Base-by-base conservation (phyloP, 2,888 invertebrate genomes). In the Hypomecis punctinalis region DNA sequence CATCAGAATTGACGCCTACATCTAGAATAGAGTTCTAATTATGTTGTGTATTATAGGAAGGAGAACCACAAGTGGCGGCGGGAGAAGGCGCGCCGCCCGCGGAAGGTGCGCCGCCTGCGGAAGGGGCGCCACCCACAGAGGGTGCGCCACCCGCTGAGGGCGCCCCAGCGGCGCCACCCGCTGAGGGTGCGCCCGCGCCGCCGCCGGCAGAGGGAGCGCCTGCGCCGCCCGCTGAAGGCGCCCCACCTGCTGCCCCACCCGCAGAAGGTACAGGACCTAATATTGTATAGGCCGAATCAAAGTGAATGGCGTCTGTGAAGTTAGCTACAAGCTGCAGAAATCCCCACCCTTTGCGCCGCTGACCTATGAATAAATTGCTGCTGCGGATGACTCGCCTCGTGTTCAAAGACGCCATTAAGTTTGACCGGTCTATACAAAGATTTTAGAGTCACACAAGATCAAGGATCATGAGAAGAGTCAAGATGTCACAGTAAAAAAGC, bases 201-300 rank as follows among this genome's bases (percentile, higher is more conserved):
- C 80, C 86, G 5, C 57, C 63, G 81, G 59, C 54, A 0, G 65
- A 65, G 10, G 67, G 60, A 2, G 61, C 52, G 8, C 33, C 80
- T 52, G 71, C 70, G 13, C 75, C 77, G 9, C 73, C 76, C 6
- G 72, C 77, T 63, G 77, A 74, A 37, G 67, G 69, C 39, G 71
- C 71, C 0, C 79, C 79, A 7, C 80, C 85, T 6, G 72, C 72
- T 1, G 80, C 79, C 5, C 81, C 86, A 9, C 78, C 84, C 0
- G 87, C 83, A 52, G 83, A 68, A 33, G 72, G 67, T 76, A 23
- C 23, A 23, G 23, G 23, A 23, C 23, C 23, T 23, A 23, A 23
- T 23, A 23, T 23, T 23, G 23, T 23, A 23, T 2, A 23, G 23
- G 23, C 23, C 23, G 23, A 23, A 23, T 23, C 23, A 23, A 3